phyloP scores from a whole-genome alignment of 2,113 vertebrate genomes.

The Toxotes jaculatrix region DNA sequence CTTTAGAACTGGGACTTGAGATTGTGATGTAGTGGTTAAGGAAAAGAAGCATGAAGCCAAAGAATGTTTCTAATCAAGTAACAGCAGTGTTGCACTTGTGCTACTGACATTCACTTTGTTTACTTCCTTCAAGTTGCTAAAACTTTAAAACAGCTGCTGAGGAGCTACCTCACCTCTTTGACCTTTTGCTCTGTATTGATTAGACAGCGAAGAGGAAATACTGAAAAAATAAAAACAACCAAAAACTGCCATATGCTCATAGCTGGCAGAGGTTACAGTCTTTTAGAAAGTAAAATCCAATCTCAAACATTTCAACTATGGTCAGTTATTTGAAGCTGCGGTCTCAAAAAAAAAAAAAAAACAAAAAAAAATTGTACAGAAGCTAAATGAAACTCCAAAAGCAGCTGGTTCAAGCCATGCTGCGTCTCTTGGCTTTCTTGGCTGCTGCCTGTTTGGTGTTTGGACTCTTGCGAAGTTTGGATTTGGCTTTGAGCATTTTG shows the following conservation, averaged over 20 bases:
- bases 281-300: not conserved
- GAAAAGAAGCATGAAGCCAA: not conserved
- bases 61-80: not conserved
- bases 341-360: not conserved
- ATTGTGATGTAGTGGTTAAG: slow-evolving; percentile 38
- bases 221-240: too few species aligned
- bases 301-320: not conserved
- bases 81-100: not conserved
- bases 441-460: slow-evolving; percentile 47
- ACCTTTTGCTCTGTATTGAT: slow-evolving; percentile 7
- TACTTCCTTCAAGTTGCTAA: not conserved
- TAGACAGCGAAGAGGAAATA: not conserved
- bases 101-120: not conserved
- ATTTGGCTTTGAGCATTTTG: slow-evolving; percentile 66
- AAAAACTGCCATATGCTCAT: not conserved
- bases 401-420: slow-evolving; percentile 44
- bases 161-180: not conserved
- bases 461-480: slow-evolving; percentile 58
- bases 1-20: not conserved
- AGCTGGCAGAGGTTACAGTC: not conserved
- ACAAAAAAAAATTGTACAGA: not conserved
- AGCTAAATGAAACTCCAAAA: not conserved
- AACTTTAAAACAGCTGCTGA: not conserved
- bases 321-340: not conserved
- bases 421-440: slow-evolving; percentile 69